Evolutionary conservation across 2,797 vertebrate species (phyloP).

Genomic region (Melanotaenia boesemani): DNA sequence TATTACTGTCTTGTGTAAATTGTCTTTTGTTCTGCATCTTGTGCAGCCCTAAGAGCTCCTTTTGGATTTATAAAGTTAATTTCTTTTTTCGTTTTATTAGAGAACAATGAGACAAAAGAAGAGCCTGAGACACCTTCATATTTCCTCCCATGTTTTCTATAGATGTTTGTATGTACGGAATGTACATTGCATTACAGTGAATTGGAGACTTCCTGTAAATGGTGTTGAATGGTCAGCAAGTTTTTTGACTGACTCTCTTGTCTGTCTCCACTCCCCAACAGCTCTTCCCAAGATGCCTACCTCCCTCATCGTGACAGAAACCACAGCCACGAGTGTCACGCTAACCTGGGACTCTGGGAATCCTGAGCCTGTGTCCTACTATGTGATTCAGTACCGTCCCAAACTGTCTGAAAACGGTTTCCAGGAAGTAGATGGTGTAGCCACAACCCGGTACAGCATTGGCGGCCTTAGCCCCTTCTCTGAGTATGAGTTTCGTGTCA

Average conservation of each 20-base stretch:
- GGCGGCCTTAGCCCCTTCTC: constrained; percentile 97
- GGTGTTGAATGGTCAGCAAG: neutral
- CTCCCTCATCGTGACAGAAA: constrained; percentile 93
- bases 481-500: constrained; percentile 91
- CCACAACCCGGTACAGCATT: constrained; percentile 96
- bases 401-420: constrained; percentile 88
- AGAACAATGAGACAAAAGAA: too few species aligned
- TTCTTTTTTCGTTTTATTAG: too few species aligned
- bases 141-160: too few species aligned
- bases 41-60: too few species aligned
- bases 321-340: constrained; percentile 97
- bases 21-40: too few species aligned
- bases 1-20: too few species aligned
- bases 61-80: too few species aligned
- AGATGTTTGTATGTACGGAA: too few species aligned
- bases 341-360: constrained; percentile 98
- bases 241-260: constrained; percentile 6
- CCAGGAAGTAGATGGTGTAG: constrained; percentile 96
- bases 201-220: neutral
- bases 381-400: constrained; percentile 94
- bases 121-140: too few species aligned
- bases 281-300: constrained; percentile 92
- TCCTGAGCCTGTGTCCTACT: constrained; percentile 92
- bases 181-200: too few species aligned
- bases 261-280: constrained; percentile 63